phyloP scores from a whole-genome alignment of 2,888 invertebrate genomes.

The Dryobotodes eremita region DNA sequence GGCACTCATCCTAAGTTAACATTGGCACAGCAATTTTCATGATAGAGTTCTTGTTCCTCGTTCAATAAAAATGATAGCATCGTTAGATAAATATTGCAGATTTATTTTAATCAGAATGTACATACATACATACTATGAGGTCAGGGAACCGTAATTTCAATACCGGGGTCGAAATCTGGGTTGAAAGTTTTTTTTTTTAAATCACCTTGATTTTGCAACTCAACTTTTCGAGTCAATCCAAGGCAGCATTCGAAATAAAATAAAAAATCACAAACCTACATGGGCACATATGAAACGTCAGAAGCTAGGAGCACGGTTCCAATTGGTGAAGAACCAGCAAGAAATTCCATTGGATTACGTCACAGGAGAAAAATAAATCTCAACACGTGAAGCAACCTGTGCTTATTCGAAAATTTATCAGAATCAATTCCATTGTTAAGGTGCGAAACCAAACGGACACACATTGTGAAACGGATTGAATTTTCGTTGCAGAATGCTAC shows the following conservation, averaged over 20 bases:
- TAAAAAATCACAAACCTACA: no score
- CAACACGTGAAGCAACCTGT: background rate
- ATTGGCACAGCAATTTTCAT: conserved; percentile 48
- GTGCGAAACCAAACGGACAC: background rate
- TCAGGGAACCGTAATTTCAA: background rate
- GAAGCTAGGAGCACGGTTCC: no score
- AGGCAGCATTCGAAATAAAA: background rate
- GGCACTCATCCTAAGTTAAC: conserved; percentile 47
- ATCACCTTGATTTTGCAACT: accelerated
- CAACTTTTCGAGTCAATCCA: background rate
- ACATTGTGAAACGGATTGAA: background rate
- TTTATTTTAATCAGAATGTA: conserved; percentile 17
- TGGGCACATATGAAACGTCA: no score
- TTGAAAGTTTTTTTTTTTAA: background rate
- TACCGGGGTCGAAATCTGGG: no score
- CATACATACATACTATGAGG: background rate
- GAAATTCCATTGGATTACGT: no score
- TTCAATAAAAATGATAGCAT: conserved; percentile 29
- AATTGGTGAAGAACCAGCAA: no score
- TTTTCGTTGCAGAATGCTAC: background rate
- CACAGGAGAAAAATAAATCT: background rate
- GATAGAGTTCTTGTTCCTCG: conserved; percentile 40
- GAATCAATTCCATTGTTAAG: background rate
- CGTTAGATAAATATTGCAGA: conserved; percentile 27
- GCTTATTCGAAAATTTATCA: background rate